Conservation (phyloP, 2,888 invertebrate species). For the Ariolimax columbianus region DNA sequence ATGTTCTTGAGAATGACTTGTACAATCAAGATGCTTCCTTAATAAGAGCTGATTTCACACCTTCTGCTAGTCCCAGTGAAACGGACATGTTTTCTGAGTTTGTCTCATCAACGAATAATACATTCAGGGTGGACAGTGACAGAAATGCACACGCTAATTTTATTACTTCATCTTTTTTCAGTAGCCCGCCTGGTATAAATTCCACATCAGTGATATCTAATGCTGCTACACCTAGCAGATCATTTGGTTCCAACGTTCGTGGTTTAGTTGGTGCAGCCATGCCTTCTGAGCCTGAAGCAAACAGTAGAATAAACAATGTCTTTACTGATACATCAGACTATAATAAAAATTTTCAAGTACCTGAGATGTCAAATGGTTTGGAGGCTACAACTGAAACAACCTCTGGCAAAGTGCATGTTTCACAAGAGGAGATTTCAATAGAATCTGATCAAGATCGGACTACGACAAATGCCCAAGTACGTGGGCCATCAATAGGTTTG, state of each 20-base stretch:
- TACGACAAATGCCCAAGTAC: too few relatives aligned
- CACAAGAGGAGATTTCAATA: neutral
- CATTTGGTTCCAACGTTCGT: neutral
- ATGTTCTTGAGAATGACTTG: slow-evolving; percentile 1
- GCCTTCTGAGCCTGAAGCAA: neutral
- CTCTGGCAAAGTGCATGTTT: neutral
- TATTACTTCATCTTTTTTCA: neutral
- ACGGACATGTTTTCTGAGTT: slow-evolving; percentile 6
- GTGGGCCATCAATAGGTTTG: too few relatives aligned
- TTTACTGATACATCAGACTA: too few relatives aligned
- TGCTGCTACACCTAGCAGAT: neutral
- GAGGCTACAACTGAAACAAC: neutral
- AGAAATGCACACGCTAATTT: neutral
- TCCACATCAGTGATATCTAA: neutral
- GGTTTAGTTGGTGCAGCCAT: neutral
- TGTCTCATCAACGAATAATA: neutral
- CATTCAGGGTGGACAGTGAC: neutral
- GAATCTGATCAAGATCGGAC: too few relatives aligned
- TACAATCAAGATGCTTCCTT: slow-evolving; percentile 15
- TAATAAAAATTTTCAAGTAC: neutral
- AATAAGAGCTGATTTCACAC: neutral
- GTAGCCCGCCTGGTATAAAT: neutral
- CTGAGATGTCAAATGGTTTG: too few relatives aligned
- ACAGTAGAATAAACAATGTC: neutral
- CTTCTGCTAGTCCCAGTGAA: neutral